phyloP scores from a whole-genome alignment of 2,113 vertebrate species.

The Chaenogobius annularis region DNA sequence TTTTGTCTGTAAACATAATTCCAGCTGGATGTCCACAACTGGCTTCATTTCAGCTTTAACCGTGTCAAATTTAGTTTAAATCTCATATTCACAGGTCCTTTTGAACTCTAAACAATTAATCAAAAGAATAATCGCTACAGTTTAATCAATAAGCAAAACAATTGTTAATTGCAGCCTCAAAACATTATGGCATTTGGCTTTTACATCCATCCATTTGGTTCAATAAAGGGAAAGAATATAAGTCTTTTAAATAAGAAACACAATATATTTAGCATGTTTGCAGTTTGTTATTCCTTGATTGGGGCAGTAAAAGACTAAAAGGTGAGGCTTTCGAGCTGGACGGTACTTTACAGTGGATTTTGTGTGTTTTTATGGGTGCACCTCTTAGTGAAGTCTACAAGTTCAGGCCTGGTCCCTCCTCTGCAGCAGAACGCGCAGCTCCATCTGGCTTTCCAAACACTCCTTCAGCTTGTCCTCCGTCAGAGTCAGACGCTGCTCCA shows the following conservation, averaged over 20 bases:
- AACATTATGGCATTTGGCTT: not conserved
- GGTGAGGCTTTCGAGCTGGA: not conserved
- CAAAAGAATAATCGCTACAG: too few relatives aligned
- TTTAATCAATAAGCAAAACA: too few relatives aligned
- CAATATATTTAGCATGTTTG: not conserved
- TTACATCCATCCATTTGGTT: not conserved
- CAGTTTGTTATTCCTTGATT: not conserved
- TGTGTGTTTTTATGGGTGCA: conserved; percentile 2
- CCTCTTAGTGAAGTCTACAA: conserved; percentile 1
- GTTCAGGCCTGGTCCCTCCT: conserved; percentile 40
- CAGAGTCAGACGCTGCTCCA: conserved; percentile 90
- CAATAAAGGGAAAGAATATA: not conserved
- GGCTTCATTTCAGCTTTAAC: too few relatives aligned
- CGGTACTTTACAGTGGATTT: not conserved
- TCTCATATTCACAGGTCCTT: too few relatives aligned
- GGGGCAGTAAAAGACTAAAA: not conserved
- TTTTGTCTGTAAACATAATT: too few relatives aligned
- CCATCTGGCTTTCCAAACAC: conserved; percentile 89
- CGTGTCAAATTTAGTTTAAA: too few relatives aligned
- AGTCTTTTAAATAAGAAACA: not conserved
- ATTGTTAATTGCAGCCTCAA: too few relatives aligned
- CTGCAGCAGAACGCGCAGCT: conserved; percentile 77
- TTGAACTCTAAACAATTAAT: too few relatives aligned
- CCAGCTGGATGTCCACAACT: too few relatives aligned
- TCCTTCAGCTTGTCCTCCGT: conserved; percentile 95